A percentile compares a stretch with the other conserved stretches of the same genome.
Evolutionary conservation across 2,888 invertebrate species (phyloP).

Genomic region (Trichopria drosophilae): DNA sequence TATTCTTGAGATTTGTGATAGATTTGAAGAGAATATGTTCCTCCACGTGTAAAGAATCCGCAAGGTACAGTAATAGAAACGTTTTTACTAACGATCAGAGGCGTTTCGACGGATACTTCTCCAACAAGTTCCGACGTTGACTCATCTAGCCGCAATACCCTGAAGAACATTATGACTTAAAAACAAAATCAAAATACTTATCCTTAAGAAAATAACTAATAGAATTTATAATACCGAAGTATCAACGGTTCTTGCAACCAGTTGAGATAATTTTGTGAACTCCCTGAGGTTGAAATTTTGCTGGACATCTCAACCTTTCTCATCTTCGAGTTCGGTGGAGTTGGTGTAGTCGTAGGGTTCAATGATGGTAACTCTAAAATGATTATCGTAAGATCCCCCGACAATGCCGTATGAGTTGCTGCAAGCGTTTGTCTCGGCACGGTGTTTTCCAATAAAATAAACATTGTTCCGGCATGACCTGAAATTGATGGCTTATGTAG

Average conservation of each 20-base stretch:
- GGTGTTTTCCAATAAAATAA: conserved; percentile 25
- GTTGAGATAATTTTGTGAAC: too few relatives aligned
- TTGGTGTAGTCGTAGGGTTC: conserved; percentile 53
- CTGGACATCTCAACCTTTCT: conserved; percentile 10
- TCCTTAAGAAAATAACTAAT: too few relatives aligned
- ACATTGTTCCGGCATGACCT: too few relatives aligned
- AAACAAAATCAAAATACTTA: too few relatives aligned
- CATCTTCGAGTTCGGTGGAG: conserved; percentile 54
- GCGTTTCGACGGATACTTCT: conserved; percentile 46
- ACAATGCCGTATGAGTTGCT: conserved; percentile 75
- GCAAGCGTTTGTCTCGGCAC: conserved; percentile 68
- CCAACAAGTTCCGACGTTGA: conserved; percentile 53
- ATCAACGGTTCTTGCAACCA: conserved; percentile 39
- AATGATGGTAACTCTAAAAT: conserved; percentile 59
- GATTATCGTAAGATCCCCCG: conserved; percentile 76
- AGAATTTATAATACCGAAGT: conserved; percentile 38
- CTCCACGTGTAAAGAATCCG: conserved; percentile 74
- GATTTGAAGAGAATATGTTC: conserved; percentile 65
- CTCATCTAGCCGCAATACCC: conserved; percentile 62
- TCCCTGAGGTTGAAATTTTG: neutral
- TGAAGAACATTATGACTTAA: too few relatives aligned
- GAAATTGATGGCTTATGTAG: too few relatives aligned
- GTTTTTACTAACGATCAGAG: conserved; percentile 44
- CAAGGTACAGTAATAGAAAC: conserved; percentile 65
- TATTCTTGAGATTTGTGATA: conserved; percentile 49